These are phyloP conservation scores for Trichechus manatus DNA, from an alignment of 2,113 vertebrate species.

Conservation along the genomic window DNA sequence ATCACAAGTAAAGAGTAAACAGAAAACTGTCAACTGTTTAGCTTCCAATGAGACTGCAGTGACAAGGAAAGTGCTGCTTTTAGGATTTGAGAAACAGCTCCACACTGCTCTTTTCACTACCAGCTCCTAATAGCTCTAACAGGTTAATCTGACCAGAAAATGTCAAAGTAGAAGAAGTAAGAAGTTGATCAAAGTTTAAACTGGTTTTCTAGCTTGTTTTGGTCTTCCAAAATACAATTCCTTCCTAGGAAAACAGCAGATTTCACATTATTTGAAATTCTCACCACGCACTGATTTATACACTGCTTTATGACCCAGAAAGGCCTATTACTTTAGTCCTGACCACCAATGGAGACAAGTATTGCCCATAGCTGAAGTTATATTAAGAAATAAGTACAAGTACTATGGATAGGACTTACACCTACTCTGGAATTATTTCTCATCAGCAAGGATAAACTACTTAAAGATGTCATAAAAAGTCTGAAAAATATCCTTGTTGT, in stretches of 20 bases:
- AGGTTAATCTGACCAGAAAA: not conserved
- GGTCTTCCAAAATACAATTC: not conserved
- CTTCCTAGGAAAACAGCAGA: not conserved
- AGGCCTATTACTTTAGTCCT: not conserved
- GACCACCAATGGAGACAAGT: not conserved
- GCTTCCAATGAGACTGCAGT: not conserved
- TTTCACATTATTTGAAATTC: conserved; percentile 1
- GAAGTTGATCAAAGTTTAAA: not conserved
- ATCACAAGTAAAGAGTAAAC: not conserved
- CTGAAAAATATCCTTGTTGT: not conserved
- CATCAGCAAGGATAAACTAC: not conserved
- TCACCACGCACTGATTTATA: not conserved
- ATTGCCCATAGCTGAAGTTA: not conserved
- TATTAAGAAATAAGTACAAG: not conserved
- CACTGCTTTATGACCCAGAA: not conserved
- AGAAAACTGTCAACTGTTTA: not conserved
- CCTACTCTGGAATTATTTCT: not conserved
- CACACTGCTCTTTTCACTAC: not conserved
- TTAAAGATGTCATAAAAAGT: not conserved
- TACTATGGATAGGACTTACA: not conserved
- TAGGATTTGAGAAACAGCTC: not conserved
- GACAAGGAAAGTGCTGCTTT: not conserved
- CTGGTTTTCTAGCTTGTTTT: not conserved
- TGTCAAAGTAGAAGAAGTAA: not conserved
- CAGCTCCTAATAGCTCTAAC: not conserved